phyloP scores from a whole-genome alignment of 2,797 vertebrate species.

The Neopelma chrysocephalum region DNA sequence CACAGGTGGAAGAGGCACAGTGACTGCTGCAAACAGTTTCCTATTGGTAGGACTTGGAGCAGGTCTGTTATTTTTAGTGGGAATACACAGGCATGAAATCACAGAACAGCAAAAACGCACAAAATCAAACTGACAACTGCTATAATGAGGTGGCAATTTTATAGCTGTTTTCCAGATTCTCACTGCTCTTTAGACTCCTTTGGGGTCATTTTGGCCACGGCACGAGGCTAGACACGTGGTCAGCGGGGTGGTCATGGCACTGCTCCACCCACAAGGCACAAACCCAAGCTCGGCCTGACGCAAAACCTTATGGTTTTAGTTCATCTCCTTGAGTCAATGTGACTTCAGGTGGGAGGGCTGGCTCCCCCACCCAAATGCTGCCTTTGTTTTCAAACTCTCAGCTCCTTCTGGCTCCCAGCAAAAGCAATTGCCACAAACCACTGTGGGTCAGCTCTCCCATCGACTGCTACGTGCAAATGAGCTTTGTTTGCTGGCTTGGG shows the following conservation, averaged over 20 bases:
- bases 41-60: background rate
- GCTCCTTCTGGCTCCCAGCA: background rate
- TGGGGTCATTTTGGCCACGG: background rate
- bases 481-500: background rate
- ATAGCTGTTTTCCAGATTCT: background rate
- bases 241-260: fast-evolving
- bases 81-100: background rate
- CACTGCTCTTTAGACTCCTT: background rate
- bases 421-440: background rate
- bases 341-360: background rate
- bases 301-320: background rate
- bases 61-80: background rate
- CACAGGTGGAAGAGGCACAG: background rate
- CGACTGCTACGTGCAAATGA: background rate
- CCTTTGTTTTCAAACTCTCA: background rate
- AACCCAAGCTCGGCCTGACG: background rate
- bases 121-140: background rate
- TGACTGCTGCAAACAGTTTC: background rate
- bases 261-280: fast-evolving
- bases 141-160: background rate
- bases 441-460: background rate
- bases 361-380: background rate
- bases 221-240: background rate
- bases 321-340: background rate
- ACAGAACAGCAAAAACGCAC: background rate